A percentile compares a stretch with the other conserved stretches of the same genome.
phyloP scores from a whole-genome alignment of 2,888 invertebrate species.

The Eurytoma adleriae region DNA sequence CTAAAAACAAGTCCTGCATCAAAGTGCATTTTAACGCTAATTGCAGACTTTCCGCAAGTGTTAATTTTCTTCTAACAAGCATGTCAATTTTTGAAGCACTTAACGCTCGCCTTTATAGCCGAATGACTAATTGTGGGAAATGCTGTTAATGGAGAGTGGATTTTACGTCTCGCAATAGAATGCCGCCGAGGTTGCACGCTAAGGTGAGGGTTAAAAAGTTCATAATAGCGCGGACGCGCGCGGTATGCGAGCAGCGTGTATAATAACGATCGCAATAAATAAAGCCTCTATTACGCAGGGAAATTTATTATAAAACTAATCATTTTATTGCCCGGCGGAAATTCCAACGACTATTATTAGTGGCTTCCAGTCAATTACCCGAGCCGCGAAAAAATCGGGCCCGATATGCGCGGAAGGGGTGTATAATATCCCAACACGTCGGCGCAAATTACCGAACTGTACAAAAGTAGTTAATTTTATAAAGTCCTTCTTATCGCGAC shows the following conservation, averaged over 20 bases:
- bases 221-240: background rate
- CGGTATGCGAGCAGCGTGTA: conserved; percentile 5
- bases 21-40: no score
- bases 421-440: conserved; percentile 31
- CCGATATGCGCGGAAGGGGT: conserved; percentile 5
- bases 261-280: conserved; percentile 3
- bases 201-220: conserved; percentile 8
- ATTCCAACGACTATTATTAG: conserved; percentile 15
- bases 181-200: conserved; percentile 11
- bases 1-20: no score
- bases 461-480: conserved; percentile 48
- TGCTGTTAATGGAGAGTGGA: no score
- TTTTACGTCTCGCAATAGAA: background rate
- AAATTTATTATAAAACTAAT: conserved; percentile 13
- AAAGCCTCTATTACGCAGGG: conserved; percentile 11
- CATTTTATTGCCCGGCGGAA: background rate
- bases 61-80: no score
- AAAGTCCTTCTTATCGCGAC: conserved; percentile 43
- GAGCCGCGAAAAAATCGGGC: conserved; percentile 3
- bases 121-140: no score
- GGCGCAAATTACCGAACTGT: conserved; percentile 35
- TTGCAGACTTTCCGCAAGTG: no score
- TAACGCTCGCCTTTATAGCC: no score
- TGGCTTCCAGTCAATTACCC: conserved; percentile 29
- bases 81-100: no score